Conservation (phyloP, 2,797 vertebrate genomes). For the Argentina silus region DNA sequence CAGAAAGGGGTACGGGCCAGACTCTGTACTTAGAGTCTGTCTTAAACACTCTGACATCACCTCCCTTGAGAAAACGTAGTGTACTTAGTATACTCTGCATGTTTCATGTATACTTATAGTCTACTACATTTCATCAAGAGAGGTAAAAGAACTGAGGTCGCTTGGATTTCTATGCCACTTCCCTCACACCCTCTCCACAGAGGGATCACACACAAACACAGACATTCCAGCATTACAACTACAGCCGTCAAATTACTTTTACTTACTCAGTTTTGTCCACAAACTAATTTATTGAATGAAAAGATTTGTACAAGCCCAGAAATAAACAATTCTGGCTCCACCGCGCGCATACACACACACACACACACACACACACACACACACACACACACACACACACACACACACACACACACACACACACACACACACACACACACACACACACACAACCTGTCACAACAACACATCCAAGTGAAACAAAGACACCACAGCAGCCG, state of each 20-base stretch:
- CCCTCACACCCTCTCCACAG: neutral
- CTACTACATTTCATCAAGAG: slow-evolving; percentile 79
- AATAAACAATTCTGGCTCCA: no score
- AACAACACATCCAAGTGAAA: no score
- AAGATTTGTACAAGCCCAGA: no score
- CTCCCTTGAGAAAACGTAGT: slow-evolving; percentile 79
- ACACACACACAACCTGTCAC: no score
- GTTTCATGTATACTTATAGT: slow-evolving; percentile 79
- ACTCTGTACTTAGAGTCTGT: neutral
- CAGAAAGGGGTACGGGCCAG: neutral
- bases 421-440: no score
- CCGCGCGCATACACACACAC: no score
- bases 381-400: no score
- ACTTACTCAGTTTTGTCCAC: neutral
- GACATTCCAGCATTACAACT: neutral
- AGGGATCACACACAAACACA: neutral
- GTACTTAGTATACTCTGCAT: slow-evolving; percentile 79
- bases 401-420: no score
- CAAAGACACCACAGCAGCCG: no score
- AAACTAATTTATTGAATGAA: no score
- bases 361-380: no score
- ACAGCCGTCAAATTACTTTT: neutral
- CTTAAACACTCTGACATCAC: slow-evolving; percentile 25
- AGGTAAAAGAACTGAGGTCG: slow-evolving; percentile 28
- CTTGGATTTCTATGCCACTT: neutral